Percentiles rank a stretch among this genome's conserved stretches.
phyloP scores from a whole-genome alignment of 2,113 vertebrate genomes.

The Anarhynchus alexandrinus region DNA sequence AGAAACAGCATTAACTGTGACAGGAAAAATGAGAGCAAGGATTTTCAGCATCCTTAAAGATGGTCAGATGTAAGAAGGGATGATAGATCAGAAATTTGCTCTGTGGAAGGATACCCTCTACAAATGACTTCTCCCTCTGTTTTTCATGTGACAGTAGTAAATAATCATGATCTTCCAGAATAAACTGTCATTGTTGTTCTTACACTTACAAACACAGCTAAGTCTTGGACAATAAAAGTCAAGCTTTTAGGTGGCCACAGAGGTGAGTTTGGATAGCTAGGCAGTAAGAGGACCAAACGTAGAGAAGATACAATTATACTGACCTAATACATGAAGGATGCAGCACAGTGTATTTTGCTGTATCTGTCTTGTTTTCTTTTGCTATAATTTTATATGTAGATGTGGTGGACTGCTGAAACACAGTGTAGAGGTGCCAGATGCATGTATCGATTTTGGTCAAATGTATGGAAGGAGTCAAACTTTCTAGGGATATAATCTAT shows the following conservation, averaged over 20 bases:
- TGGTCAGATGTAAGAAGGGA: neutral
- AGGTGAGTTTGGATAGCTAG: neutral
- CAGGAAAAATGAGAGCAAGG: neutral
- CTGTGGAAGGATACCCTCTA: fast-evolving
- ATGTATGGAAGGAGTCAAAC: neutral
- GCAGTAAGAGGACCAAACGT: neutral
- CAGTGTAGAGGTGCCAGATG: neutral
- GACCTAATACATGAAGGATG: neutral
- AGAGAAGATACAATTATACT: neutral
- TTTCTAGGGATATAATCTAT: neutral
- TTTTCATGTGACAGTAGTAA: neutral
- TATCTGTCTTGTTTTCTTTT: neutral
- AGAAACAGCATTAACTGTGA: neutral
- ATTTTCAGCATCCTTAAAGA: neutral
- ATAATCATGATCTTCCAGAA: neutral
- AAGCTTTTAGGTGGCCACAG: neutral
- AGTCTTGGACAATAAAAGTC: neutral
- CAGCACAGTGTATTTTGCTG: neutral
- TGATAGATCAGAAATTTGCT: neutral
- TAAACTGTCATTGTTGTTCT: neutral
- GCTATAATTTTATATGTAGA: neutral
- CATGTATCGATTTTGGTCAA: neutral
- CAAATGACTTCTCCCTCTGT: neutral
- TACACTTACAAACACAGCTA: neutral
- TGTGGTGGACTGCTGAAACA: neutral